Base-by-base conservation (phyloP, 1,140 invertebrate genomes). In the Halesus radiatus region DNA sequence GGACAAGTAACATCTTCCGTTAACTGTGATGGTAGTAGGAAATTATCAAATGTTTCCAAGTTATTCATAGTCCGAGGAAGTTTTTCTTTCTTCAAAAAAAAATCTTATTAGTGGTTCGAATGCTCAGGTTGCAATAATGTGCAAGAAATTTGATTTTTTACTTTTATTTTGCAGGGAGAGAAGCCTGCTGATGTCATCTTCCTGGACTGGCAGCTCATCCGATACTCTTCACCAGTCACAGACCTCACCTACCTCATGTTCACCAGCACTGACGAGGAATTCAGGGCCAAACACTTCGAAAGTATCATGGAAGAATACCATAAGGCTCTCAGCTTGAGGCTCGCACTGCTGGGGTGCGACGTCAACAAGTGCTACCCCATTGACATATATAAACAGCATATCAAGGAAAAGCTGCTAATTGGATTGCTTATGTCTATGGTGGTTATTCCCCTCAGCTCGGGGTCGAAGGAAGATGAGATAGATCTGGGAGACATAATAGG, bases 181-280 rank as follows among this genome's bases (percentile, higher is more conserved):
- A 72, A 75, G 53, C 85, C 86, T 29, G 81, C 76, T 18, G 84
- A 86, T 20, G 76, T 87, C 6, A 85, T 82, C 89, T 89, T n/a
- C n/a, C n/a, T n/a, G n/a, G n/a, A n/a, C n/a, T n/a, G n/a, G n/a
- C n/a, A n/a, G n/a, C n/a, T n/a, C 8, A 81, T 76, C 64, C 85
- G 89, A 70, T 87, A 85, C 56, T 81, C 85, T 6, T 89, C 90
- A 18, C 85, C 89, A 15, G 84, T 84, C 16, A 84, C 86, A n/a
- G 90, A 91, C 78, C 78, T 91, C 18, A 62, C 85, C 4, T 91
- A 90, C 60, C 86, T 90, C 70, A 66, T 91, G 10, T 89, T 87
- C 73, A 86, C 86, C 18, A 88, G 88, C 53, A 86, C 87, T 3
- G 83, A 85, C n/a, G 79, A 85, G 15, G 81, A 86, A 15, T 80